Percentiles rank a stretch among this genome's conserved stretches.
Evolutionary conservation across 2,888 invertebrate species (phyloP).

Genomic region (Chaetogeoica ovagalla): DNA sequence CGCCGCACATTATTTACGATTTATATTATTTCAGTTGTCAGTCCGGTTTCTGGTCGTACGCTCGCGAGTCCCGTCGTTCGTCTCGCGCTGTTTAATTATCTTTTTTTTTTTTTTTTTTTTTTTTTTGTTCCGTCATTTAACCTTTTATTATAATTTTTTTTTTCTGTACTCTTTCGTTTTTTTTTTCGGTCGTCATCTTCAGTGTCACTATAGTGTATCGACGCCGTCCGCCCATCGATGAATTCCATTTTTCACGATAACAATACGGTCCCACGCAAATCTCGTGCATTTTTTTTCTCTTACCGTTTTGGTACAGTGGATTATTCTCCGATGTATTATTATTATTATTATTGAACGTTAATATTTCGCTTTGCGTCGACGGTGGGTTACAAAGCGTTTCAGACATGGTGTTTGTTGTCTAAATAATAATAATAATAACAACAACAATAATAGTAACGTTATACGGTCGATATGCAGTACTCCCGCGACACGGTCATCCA

Average conservation of each 20-base stretch:
- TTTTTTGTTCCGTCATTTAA: no score
- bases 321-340: not conserved
- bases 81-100: not conserved
- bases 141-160: no score
- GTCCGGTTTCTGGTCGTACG: not conserved
- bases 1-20: not conserved
- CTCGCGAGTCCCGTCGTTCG: not conserved
- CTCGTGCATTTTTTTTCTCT: not conserved
- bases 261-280: no score
- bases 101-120: not conserved
- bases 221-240: not conserved
- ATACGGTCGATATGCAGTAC: constrained; percentile 49
- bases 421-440: not conserved
- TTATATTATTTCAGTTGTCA: constrained; percentile 4
- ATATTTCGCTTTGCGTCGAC: not conserved
- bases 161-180: no score
- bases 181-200: not conserved
- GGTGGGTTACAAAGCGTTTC: not conserved
- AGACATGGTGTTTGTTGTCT: not conserved
- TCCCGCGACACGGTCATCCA: constrained; percentile 81
- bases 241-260: not conserved
- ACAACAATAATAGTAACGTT: no score
- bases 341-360: not conserved
- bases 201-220: not conserved
- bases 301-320: not conserved